Evolutionary conservation across 2,797 vertebrate species (phyloP).

Genomic region (Gallinago nigripennis): DNA sequence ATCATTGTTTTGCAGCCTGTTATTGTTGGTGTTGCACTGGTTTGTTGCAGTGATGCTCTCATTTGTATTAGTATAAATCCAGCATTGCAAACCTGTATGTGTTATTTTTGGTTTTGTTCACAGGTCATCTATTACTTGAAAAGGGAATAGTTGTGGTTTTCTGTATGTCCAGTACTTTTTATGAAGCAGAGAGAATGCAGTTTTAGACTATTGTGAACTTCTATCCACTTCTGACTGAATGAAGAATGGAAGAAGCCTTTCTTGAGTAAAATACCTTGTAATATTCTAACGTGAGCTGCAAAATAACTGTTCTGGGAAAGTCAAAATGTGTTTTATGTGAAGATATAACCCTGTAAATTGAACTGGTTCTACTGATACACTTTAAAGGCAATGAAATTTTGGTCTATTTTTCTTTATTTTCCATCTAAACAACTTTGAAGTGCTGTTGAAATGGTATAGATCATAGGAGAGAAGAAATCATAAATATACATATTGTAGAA

Average conservation of each 20-base stretch:
- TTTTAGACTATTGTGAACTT: not conserved
- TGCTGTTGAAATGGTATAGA: not conserved
- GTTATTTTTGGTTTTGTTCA: conserved; percentile 38
- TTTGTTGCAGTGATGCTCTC: not conserved
- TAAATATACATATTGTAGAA: not conserved
- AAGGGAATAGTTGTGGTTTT: not conserved
- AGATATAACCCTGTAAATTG: not conserved
- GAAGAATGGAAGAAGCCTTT: not conserved
- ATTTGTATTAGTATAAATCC: conserved; percentile 54
- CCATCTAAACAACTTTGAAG: not conserved
- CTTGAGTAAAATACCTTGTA: not conserved
- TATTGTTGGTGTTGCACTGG: conserved; percentile 16
- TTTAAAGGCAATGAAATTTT: not conserved
- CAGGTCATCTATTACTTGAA: not conserved
- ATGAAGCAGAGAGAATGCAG: not conserved
- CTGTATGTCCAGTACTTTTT: not conserved
- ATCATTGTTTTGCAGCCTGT: conserved; percentile 45
- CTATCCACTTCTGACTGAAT: not conserved
- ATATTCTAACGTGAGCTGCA: not conserved
- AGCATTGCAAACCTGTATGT: not conserved
- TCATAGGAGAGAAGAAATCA: not conserved
- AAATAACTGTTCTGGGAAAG: not conserved
- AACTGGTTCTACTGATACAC: not conserved
- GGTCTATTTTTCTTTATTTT: not conserved
- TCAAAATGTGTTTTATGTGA: not conserved